Conservation (phyloP, 1,140 invertebrate genomes). For the Pollicipes pollicipes region DNA sequence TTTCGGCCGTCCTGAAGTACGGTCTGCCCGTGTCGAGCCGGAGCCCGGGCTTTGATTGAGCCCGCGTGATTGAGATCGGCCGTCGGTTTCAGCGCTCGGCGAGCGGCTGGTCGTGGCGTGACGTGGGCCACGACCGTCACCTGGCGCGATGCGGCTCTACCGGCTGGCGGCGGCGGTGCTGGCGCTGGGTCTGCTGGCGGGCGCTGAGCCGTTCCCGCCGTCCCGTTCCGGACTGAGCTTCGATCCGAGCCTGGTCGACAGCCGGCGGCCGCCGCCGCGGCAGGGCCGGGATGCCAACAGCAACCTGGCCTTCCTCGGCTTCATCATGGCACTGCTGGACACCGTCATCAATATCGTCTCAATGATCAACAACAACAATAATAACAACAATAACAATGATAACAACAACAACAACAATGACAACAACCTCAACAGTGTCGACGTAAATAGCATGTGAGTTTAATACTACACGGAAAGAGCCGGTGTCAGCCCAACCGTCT, state of each 20-base stretch:
- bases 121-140: no score
- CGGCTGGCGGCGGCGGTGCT: background rate
- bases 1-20: no score
- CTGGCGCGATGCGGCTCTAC: no score
- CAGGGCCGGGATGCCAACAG: constrained; percentile 13
- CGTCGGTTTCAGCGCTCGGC: no score
- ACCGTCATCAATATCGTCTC: constrained; percentile 15
- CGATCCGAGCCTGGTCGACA: background rate
- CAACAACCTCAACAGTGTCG: constrained; percentile 15
- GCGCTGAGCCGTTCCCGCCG: background rate
- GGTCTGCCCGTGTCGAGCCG: no score
- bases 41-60: no score
- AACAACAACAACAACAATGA: constrained; percentile 18
- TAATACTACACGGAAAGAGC: background rate
- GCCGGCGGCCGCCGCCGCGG: no score
- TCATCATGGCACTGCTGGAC: constrained; percentile 14
- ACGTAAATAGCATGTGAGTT: constrained; percentile 15
- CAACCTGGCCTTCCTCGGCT: constrained; percentile 16
- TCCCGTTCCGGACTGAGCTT: background rate
- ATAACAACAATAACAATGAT: constrained; percentile 18
- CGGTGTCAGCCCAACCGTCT: no score
- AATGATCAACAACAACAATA: constrained; percentile 16
- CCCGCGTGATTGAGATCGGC: no score
- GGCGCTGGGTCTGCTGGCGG: no score
- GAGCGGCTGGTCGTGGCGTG: no score